A percentile compares a stretch with the other conserved stretches of the same genome.
Evolutionary conservation across 2,888 invertebrate species (phyloP).

Genomic region (Apeira syringaria): DNA sequence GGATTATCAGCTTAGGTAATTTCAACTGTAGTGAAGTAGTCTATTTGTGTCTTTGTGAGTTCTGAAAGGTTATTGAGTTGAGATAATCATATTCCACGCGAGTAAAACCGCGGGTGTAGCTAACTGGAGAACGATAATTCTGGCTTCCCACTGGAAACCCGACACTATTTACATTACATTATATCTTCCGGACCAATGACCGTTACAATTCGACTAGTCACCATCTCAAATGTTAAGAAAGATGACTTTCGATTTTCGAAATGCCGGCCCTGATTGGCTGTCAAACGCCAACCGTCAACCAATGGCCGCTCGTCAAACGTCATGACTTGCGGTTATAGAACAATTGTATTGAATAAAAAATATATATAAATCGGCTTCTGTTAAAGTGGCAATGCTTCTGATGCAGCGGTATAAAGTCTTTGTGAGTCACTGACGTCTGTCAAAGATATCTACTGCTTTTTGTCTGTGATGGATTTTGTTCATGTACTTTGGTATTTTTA

Average conservation of each 20-base stretch:
- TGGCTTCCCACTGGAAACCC: conserved; percentile 13
- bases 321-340: conserved; percentile 69
- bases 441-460: conserved; percentile 22
- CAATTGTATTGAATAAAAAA: conserved; percentile 61
- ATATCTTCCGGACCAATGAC: conserved; percentile 45
- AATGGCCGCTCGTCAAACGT: conserved; percentile 79
- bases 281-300: conserved; percentile 72
- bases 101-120: no score
- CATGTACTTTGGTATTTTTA: conserved; percentile 19
- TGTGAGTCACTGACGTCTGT: conserved; percentile 29
- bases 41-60: no score
- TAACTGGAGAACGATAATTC: no score
- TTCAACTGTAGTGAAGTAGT: no score
- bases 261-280: conserved; percentile 75
- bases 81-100: no score
- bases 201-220: conserved; percentile 45
- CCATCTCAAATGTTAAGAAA: conserved; percentile 73
- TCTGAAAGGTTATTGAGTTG: no score
- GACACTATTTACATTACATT: conserved; percentile 31
- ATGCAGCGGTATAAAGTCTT: conserved; percentile 19
- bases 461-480: no score
- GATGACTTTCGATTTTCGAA: conserved; percentile 77
- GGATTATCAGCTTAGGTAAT: no score
- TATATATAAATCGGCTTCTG: conserved; percentile 66
- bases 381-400: conserved; percentile 75